Percentiles rank a stretch among this genome's conserved stretches.
phyloP scores from a whole-genome alignment of 2,888 invertebrate genomes.

The Scaptomyza caliginosa region DNA sequence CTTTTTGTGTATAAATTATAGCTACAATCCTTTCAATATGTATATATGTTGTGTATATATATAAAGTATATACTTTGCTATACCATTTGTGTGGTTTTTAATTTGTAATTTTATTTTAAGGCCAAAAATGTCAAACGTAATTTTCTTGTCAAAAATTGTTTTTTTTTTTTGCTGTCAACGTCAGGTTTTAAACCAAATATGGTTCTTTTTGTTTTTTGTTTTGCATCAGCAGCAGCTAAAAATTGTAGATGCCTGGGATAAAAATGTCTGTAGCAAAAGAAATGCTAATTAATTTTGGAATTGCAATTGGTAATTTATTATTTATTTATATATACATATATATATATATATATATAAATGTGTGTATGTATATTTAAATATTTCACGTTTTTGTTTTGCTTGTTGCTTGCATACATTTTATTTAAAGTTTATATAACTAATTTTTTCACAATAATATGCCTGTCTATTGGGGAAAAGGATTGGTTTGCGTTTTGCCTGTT shows the following conservation, averaged over 20 bases:
- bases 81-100: conserved; percentile 23
- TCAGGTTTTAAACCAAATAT: conserved; percentile 1
- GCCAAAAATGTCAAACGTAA: conserved; percentile 80
- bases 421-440: conserved; percentile 51
- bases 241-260: neutral
- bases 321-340: conserved; percentile 28
- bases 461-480: conserved; percentile 31
- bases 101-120: conserved; percentile 62
- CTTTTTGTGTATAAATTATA: conserved; percentile 73
- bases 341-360: conserved; percentile 25
- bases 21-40: conserved; percentile 55
- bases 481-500: conserved; percentile 6
- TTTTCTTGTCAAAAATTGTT: conserved; percentile 30
- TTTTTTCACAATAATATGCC: conserved; percentile 59
- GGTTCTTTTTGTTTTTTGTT: neutral
- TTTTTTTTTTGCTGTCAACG: conserved; percentile 8
- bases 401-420: conserved; percentile 48
- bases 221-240: conserved; percentile 3
- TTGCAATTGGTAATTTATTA: conserved; percentile 70
- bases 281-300: conserved; percentile 43
- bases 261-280: conserved; percentile 7
- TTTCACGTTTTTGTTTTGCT: conserved; percentile 21
- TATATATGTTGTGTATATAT: conserved; percentile 51
- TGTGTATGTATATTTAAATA: conserved; percentile 33
- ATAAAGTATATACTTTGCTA: conserved; percentile 55